Percentiles rank a stretch among this genome's conserved stretches.
These are phyloP conservation scores for Heliothis virescens DNA, from an alignment of 1,140 invertebrate species.

Conservation along the genomic window DNA sequence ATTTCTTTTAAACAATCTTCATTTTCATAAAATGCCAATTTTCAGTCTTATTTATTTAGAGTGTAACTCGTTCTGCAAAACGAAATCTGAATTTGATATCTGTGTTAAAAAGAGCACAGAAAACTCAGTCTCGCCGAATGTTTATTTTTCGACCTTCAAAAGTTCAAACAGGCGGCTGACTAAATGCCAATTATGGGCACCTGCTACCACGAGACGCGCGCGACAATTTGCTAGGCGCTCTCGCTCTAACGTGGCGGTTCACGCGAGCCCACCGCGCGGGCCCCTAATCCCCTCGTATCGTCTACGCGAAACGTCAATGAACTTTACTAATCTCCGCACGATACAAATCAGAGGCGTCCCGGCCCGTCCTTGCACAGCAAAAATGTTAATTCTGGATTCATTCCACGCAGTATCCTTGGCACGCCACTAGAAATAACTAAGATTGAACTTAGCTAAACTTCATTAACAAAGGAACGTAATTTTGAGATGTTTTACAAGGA, in stretches of 20 bases:
- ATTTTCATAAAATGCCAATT: conserved; percentile 7
- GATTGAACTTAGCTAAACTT: conserved; percentile 54
- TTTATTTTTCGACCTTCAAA: conserved; percentile 84
- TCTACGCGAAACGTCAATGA: conserved; percentile 81
- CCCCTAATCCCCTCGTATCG: conserved; percentile 71
- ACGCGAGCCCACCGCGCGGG: conserved; percentile 51
- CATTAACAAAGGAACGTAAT: conserved; percentile 54
- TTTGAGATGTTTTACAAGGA: conserved; percentile 43
- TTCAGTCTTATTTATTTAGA: conserved; percentile 10
- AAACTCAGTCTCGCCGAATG: conserved; percentile 50
- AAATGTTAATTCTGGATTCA: conserved; percentile 65
- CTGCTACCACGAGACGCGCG: conserved; percentile 74
- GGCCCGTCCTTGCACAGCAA: conserved; percentile 64
- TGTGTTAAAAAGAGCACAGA: conserved; percentile 32
- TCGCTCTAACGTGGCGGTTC: conserved; percentile 58
- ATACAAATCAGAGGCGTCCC: conserved; percentile 69
- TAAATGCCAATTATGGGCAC: conserved; percentile 77
- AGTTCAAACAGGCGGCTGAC: conserved; percentile 75
- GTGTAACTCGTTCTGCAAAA: not conserved
- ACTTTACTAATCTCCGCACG: conserved; percentile 74
- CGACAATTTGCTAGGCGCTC: conserved; percentile 77
- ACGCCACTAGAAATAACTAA: conserved; percentile 53
- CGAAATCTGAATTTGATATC: conserved; percentile 34
- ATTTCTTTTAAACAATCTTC: not conserved
- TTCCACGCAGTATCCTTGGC: conserved; percentile 57